Base-by-base conservation (phyloP, 2,888 invertebrate genomes). In the Sinodicranocentrus sp. region DNA sequence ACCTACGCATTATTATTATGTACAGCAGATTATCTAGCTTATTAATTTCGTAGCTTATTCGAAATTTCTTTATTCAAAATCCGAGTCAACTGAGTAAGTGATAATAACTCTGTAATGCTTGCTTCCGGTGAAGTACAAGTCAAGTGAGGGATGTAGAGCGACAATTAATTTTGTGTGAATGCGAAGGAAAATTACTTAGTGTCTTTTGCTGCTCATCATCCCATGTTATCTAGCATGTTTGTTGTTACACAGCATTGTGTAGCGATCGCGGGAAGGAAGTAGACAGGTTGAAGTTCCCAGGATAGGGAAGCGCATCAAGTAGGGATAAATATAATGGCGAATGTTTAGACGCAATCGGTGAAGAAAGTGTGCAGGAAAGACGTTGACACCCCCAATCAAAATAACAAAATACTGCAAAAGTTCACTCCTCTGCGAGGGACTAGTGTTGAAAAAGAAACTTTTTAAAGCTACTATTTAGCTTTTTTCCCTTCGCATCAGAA, bases 221-320 rank as follows among this genome's bases (percentile, higher is more conserved):
- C 43, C 25, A n/a, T 17, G 23, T n/a, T n/a, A n/a, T n/a, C n/a
- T n/a, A n/a, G n/a, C n/a, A n/a, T n/a, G n/a, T n/a, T n/a, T n/a
- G 19, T 57, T 23, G 57, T 57, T 57, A 21, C 52, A 52, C 52
- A 52, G 52, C 52, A 52, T n/a, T n/a, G n/a, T 5, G 57, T 33
- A 26, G 63, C 63, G 33, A n/a, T 33, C 19, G 44, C 26, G 67
- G 44, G 59, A 76, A 77, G 77, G 77, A 77, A 77, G 68, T 77
- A 25, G 77, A 77, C 77, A 59, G 77, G 77, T 77, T 77, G 44
- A 68, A 44, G 68, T 77, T 77, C 77, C 57, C 77, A 77, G 23
- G n/a, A 8, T 0, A 48, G n/a, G n/a, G 13, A 68, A 59, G 17
- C 67, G 52, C 59, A 54, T 25, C 15, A 57, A 54, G 8, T 43